A percentile compares a stretch with the other conserved stretches of the same genome.
Conservation (phyloP, 92 coral and sea anemone genomes). For the Epizoanthus scotinus region DNA sequence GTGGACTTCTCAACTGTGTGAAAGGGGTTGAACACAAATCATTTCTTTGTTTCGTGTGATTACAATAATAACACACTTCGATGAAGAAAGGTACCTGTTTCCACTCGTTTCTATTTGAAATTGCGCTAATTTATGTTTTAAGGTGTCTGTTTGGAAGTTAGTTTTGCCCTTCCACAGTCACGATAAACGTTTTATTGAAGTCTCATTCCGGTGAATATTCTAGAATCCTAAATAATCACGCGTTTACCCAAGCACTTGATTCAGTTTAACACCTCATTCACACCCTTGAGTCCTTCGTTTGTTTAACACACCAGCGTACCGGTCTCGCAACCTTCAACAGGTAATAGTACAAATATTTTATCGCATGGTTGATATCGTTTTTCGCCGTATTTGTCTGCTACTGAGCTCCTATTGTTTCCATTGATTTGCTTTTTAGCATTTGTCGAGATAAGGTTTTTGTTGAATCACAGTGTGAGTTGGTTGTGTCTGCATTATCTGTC, state of each 20-base stretch:
- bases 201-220: slow-evolving; percentile 1
- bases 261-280: slow-evolving; percentile 15
- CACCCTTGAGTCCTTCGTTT: not conserved
- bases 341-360: not conserved
- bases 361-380: slow-evolving; percentile 7
- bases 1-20: no score
- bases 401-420: not conserved
- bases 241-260: not conserved
- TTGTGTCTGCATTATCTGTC: no score
- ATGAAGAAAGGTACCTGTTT: not conserved
- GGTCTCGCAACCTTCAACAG: slow-evolving; percentile 6
- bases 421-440: not conserved
- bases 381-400: slow-evolving; percentile 4
- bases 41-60: no score
- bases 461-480: no score
- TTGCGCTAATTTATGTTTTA: slow-evolving; percentile 23
- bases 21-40: no score
- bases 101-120: slow-evolving; percentile 27
- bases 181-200: slow-evolving; percentile 41
- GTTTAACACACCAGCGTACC: slow-evolving; percentile 28
- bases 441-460: slow-evolving; percentile 6
- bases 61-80: no score
- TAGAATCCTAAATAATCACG: not conserved
- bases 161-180: slow-evolving; percentile 9
- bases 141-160: slow-evolving; percentile 46